Evolutionary conservation across 2,113 vertebrate genomes (phyloP), one percentile per base, ranked within the genome.

Genomic region (Shinisaurus crocodilurus): DNA sequence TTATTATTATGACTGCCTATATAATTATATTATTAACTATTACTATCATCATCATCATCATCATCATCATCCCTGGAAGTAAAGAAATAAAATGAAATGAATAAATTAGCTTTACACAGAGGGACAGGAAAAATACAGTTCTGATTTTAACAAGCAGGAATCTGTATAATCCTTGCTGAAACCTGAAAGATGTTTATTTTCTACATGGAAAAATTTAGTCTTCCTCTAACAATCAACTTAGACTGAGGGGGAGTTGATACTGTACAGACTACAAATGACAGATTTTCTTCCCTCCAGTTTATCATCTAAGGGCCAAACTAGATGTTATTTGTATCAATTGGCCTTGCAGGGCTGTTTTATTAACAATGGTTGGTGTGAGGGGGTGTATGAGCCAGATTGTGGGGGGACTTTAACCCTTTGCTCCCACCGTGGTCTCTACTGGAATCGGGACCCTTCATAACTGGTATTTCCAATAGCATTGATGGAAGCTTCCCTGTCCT

Each of bases 251-350:
- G 81, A 86, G 88, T 87, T 86, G 18, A 18, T 80, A 57, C 54
- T 32, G 4, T 79, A 80, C 23, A 50, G 5, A 86, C 82, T 89
- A 37, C 72, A 88, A 29, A 74, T 85, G 83, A 91, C 20, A 88
- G 76, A 94, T 94, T 91, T 92, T 77, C 82, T 92, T 93, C 37
- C 48, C 81, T 16, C 93, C 91, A 43, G 15, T 80, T 69, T 92
- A 91, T 88, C 45, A 94, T 43, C 79, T 86, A 16, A 43, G 37
- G 40, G 74, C 74, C 37, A 45, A 76, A 76, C 74, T 76, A 76
- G 37, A 77, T 4, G 27, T 45, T 77, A 9, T 43, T 45, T 27
- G 16, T 77, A 37, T 45, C 37, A n/a, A 40, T 76, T 76, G 16
- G 18, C 29, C 27, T 72, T 72, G 32, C 9, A n/a, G 2, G 9